A percentile compares a stretch with the other conserved stretches of the same genome.
phyloP scores from a whole-genome alignment of 2,888 invertebrate genomes.

The Creontiades dilutus region DNA sequence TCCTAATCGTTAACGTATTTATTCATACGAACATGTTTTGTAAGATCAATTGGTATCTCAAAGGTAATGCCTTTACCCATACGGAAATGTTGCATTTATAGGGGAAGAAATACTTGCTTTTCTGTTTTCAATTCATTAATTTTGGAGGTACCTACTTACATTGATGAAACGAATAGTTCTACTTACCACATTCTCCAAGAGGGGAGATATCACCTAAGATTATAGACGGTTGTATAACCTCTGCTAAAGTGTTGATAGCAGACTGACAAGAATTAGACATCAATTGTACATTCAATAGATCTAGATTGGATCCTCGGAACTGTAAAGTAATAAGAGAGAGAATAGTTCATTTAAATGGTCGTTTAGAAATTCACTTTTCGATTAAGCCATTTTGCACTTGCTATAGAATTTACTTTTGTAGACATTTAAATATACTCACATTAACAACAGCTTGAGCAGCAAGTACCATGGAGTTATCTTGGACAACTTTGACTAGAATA shows the following conservation, averaged over 20 bases:
- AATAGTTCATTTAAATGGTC: too few relatives aligned
- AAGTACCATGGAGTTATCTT: slow-evolving; percentile 74
- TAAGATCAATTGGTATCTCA: too few relatives aligned
- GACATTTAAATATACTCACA: slow-evolving; percentile 62
- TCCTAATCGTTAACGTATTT: too few relatives aligned
- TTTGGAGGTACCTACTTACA: too few relatives aligned
- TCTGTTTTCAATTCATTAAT: too few relatives aligned
- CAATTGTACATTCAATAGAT: slow-evolving; percentile 73
- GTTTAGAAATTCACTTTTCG: too few relatives aligned
- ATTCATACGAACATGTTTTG: too few relatives aligned
- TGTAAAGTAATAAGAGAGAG: slow-evolving; percentile 24
- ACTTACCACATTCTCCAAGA: slow-evolving; percentile 73
- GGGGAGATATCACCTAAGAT: slow-evolving; percentile 77
- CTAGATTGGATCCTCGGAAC: slow-evolving; percentile 66
- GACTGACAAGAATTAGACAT: slow-evolving; percentile 72
- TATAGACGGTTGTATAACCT: slow-evolving; percentile 75
- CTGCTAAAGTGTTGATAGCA: slow-evolving; percentile 71
- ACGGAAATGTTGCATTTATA: too few relatives aligned
- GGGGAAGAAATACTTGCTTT: too few relatives aligned
- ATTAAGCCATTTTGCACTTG: too few relatives aligned
- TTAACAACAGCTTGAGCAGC: slow-evolving; percentile 72
- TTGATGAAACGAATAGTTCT: background rate
- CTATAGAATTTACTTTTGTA: background rate
- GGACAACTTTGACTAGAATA: slow-evolving; percentile 73
- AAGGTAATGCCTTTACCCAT: too few relatives aligned